These are phyloP conservation scores for Aspidoscelis tigris DNA, from an alignment of 2,113 vertebrate species.

Conservation along the genomic window DNA sequence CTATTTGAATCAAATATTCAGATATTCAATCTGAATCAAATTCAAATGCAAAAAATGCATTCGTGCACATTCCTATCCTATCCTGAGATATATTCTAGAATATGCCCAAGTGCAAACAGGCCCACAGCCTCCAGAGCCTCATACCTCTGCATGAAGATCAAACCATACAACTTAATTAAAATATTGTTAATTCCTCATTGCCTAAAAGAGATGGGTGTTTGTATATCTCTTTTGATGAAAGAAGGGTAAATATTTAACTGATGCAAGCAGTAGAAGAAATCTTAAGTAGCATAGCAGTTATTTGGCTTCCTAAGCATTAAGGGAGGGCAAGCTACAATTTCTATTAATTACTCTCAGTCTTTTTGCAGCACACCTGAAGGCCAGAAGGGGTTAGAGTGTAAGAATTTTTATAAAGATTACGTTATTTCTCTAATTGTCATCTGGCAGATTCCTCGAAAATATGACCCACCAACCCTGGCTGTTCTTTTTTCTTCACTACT, in stretches of 20 bases:
- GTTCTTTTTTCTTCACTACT: not conserved
- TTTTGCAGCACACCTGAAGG: not conserved
- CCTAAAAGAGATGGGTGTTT: not conserved
- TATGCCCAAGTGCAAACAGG: too few relatives aligned
- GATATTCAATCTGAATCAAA: too few relatives aligned
- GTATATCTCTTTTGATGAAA: constrained; percentile 8
- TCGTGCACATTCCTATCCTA: too few relatives aligned
- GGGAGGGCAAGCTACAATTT: not conserved
- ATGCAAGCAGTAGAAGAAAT: constrained; percentile 21
- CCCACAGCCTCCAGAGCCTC: not conserved
- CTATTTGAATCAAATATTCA: too few relatives aligned
- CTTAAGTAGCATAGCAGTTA: constrained; percentile 14
- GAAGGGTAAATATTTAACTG: not conserved
- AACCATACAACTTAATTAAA: not conserved
- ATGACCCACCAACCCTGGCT: not conserved
- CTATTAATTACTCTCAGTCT: not conserved
- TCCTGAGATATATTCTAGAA: too few relatives aligned
- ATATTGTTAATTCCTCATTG: not conserved
- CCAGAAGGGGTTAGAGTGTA: not conserved
- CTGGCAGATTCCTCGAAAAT: constrained; percentile 28
- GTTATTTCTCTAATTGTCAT: not conserved
- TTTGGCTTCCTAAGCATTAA: not conserved
- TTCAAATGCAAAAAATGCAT: too few relatives aligned
- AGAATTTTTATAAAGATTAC: not conserved
- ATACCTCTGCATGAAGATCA: not conserved